These are phyloP conservation scores for Setophaga coronata DNA, from an alignment of 2,113 vertebrate species.

Conservation along the genomic window DNA sequence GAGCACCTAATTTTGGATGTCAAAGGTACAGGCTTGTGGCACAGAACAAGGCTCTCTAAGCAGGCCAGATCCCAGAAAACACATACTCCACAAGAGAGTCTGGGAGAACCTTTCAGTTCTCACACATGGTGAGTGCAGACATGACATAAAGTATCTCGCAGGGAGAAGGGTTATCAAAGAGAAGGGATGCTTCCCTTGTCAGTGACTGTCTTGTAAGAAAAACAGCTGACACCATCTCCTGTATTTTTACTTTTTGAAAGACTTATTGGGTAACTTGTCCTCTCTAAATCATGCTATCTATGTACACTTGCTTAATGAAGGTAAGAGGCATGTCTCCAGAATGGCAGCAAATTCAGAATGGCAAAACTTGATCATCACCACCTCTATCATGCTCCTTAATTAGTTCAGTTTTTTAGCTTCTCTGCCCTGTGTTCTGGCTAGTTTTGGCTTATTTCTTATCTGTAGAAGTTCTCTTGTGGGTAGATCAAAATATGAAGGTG, in stretches of 20 bases:
- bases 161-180: not conserved
- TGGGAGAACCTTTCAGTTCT: not conserved
- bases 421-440: not conserved
- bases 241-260: not conserved
- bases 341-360: not conserved
- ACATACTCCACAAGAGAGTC: accelerated
- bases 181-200: not conserved
- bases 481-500: not conserved
- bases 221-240: not conserved
- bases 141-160: accelerated
- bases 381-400: not conserved
- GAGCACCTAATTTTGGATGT: not conserved
- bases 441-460: not conserved
- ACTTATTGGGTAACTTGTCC: not conserved
- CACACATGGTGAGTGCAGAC: not conserved
- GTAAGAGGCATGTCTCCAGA: not conserved
- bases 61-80: not conserved
- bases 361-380: not conserved
- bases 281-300: not conserved
- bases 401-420: not conserved
- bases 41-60: not conserved
- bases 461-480: accelerated
- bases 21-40: not conserved
- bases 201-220: not conserved
- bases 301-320: not conserved